Evolutionary conservation across 2,888 invertebrate species (phyloP).

Genomic region (Blastobasis lacticolella): DNA sequence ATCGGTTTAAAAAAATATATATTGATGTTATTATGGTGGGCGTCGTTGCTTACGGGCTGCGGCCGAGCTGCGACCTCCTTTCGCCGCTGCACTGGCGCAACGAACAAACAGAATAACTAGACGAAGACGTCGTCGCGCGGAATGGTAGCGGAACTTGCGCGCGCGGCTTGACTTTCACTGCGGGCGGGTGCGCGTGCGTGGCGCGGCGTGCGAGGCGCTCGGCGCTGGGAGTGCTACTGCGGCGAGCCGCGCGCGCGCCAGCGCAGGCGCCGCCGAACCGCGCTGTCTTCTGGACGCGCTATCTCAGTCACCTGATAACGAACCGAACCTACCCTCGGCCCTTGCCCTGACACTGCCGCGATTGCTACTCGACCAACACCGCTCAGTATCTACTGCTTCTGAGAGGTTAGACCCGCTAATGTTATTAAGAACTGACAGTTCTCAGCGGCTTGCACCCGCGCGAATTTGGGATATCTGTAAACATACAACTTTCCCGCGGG

Average conservation of each 20-base stretch:
- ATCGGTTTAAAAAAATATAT: constrained; percentile 39
- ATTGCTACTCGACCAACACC: no score
- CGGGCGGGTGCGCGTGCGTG: constrained; percentile 39
- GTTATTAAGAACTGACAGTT: no score
- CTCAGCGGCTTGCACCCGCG: no score
- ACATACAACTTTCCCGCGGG: no score
- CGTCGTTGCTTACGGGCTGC: constrained; percentile 36
- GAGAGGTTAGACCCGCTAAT: no score
- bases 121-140: constrained; percentile 63
- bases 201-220: constrained; percentile 54
- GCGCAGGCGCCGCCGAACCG: constrained; percentile 35
- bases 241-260: constrained; percentile 19
- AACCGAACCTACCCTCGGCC: constrained; percentile 41
- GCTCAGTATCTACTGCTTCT: no score
- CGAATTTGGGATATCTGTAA: no score
- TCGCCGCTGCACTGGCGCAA: constrained; percentile 69
- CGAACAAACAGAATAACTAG: constrained; percentile 68
- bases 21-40: constrained; percentile 29
- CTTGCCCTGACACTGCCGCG: constrained; percentile 7
- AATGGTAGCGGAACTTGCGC: constrained; percentile 59
- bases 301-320: constrained; percentile 46
- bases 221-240: constrained; percentile 57
- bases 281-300: constrained; percentile 15
- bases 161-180: constrained; percentile 71
- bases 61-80: constrained; percentile 67